Evolutionary conservation across 1,140 invertebrate species (phyloP).

Genomic region (Babylonia areolata): DNA sequence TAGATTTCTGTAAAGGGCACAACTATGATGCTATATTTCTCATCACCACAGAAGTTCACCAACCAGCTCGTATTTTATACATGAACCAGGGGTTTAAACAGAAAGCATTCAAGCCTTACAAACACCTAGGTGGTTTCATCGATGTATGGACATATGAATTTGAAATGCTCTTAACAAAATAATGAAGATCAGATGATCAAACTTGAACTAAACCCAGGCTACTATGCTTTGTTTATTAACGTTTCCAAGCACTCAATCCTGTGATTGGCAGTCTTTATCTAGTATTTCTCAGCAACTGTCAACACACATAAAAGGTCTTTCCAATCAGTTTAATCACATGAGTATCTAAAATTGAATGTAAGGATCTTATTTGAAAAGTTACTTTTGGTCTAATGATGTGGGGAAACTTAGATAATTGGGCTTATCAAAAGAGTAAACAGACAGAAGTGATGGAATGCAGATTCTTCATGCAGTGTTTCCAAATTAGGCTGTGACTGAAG

Average conservation of each 20-base stretch:
- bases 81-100: constrained; percentile 45
- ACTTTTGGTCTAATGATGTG: no score
- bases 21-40: constrained; percentile 48
- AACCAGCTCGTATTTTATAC: constrained; percentile 52
- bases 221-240: background rate
- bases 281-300: no score
- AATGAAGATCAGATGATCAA: background rate
- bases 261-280: background rate
- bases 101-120: constrained; percentile 43
- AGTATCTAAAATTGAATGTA: no score
- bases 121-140: constrained; percentile 49
- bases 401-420: no score
- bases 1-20: constrained; percentile 47
- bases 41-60: constrained; percentile 56
- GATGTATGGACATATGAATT: constrained; percentile 52
- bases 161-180: constrained; percentile 26
- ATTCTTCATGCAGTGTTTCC: no score
- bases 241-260: background rate
- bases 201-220: background rate
- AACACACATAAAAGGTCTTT: no score
- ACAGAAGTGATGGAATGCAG: no score
- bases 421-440: no score
- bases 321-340: no score
- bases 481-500: no score
- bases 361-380: no score